A percentile compares a stretch with the other conserved stretches of the same genome.
phyloP scores from a whole-genome alignment of 1,140 invertebrate species.

The Pseudomyrmex sp. region DNA sequence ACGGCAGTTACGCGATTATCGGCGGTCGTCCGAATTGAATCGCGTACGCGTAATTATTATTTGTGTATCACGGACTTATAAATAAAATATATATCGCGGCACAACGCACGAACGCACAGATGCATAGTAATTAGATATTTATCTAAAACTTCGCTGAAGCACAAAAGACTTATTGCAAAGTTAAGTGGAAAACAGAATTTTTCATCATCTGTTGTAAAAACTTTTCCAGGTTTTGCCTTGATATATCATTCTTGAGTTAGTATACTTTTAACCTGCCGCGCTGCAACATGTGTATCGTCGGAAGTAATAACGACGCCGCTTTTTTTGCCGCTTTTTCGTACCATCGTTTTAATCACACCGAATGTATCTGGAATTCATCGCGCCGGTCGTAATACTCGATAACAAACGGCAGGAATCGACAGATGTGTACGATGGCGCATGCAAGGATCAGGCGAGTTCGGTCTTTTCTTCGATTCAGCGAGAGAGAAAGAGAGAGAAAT shows the following conservation, averaged over 20 bases:
- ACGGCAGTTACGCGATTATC: conserved; percentile 48
- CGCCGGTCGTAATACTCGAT: conserved; percentile 10
- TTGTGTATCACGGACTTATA: conserved; percentile 24
- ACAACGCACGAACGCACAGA: no score
- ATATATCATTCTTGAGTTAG: not conserved
- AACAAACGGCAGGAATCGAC: conserved; percentile 38
- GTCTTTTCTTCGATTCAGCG: conserved; percentile 63
- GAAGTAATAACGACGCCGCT: not conserved
- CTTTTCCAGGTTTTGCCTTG: not conserved
- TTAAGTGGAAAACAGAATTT: not conserved
- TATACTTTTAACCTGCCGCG: not conserved
- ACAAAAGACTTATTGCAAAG: no score
- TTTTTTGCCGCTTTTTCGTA: not conserved
- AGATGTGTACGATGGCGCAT: conserved; percentile 27
- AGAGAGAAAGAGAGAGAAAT: conserved; percentile 14
- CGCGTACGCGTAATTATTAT: conserved; percentile 35
- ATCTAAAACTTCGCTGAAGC: not conserved
- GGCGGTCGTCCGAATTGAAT: conserved; percentile 42
- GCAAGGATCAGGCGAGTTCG: conserved; percentile 54
- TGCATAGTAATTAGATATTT: not conserved
- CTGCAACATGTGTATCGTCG: not conserved
- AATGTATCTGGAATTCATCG: conserved; percentile 33
- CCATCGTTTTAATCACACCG: conserved; percentile 43
- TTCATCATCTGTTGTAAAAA: no score
- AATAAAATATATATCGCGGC: not conserved